These are phyloP conservation scores for Armadillidium nasatum DNA, from an alignment of 1,140 invertebrate species.

Conservation along the genomic window DNA sequence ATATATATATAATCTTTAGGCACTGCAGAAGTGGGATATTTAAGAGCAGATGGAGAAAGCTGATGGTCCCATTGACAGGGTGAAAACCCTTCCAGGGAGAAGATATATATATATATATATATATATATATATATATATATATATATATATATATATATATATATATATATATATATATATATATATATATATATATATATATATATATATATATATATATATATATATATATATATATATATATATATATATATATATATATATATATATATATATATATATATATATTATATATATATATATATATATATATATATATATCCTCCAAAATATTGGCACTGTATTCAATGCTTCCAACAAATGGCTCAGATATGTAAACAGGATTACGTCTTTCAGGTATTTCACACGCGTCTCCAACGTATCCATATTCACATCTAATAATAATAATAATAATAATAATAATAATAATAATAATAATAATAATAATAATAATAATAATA, in stretches of 20 bases:
- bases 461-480: slow-evolving; percentile 16
- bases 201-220: slow-evolving; percentile 7
- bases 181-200: slow-evolving; percentile 35
- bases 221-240: slow-evolving; percentile 29
- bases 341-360: slow-evolving; percentile 34
- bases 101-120: too few relatives aligned
- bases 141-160: too few relatives aligned
- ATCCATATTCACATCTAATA: slow-evolving; percentile 53
- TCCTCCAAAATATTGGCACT: slow-evolving; percentile 40
- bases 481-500: not conserved
- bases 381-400: slow-evolving; percentile 46
- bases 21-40: too few relatives aligned
- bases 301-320: slow-evolving; percentile 7
- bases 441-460: not conserved
- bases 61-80: too few relatives aligned
- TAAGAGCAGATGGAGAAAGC: too few relatives aligned
- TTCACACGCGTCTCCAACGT: slow-evolving; percentile 49
- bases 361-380: slow-evolving; percentile 49
- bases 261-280: slow-evolving; percentile 27
- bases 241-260: slow-evolving; percentile 4
- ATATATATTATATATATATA: slow-evolving; percentile 6
- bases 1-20: not conserved
- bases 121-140: too few relatives aligned
- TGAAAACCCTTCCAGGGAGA: too few relatives aligned
- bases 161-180: too few relatives aligned